A percentile compares a stretch with the other conserved stretches of the same genome.
Conservation (phyloP, 2,888 invertebrate genomes). For the Rotaria magnacalcarata region DNA sequence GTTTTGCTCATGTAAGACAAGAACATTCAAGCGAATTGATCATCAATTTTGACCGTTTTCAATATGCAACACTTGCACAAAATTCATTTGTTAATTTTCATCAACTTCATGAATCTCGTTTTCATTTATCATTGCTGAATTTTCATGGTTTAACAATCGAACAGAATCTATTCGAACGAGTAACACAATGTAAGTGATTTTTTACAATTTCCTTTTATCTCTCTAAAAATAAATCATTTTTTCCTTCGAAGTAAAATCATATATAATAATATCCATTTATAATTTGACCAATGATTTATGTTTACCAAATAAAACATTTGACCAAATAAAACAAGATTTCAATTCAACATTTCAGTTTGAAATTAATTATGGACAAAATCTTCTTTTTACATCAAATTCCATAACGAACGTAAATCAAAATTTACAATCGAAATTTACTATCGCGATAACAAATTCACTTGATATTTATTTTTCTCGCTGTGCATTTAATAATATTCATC, state of each 20-base stretch:
- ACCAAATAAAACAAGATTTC: not conserved
- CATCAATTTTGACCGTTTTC: not conserved
- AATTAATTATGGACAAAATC: not conserved
- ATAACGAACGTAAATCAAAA: not conserved
- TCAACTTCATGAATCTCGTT: not conserved
- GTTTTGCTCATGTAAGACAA: not conserved
- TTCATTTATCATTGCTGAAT: not conserved
- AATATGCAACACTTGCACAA: not conserved
- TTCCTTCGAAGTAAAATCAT: not conserved
- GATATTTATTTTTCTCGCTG: not conserved
- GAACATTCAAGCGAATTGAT: conserved; percentile 5
- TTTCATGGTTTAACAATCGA: not conserved
- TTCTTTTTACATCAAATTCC: not conserved
- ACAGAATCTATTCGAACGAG: not conserved
- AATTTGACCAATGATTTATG: not conserved
- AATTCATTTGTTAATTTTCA: not conserved
- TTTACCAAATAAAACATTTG: not conserved
- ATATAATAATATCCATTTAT: not conserved
- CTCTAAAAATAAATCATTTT: not conserved
- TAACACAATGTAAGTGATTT: not conserved
- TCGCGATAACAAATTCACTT: not conserved
- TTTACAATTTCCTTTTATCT: not conserved
- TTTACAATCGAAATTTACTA: not conserved
- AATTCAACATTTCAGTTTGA: conserved; percentile 26
- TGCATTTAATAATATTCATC: conserved; percentile 13